Evolutionary conservation across 2,888 invertebrate species (phyloP), one percentile per base, ranked within the genome.

Genomic region (Drosophila nr. fundita): DNA sequence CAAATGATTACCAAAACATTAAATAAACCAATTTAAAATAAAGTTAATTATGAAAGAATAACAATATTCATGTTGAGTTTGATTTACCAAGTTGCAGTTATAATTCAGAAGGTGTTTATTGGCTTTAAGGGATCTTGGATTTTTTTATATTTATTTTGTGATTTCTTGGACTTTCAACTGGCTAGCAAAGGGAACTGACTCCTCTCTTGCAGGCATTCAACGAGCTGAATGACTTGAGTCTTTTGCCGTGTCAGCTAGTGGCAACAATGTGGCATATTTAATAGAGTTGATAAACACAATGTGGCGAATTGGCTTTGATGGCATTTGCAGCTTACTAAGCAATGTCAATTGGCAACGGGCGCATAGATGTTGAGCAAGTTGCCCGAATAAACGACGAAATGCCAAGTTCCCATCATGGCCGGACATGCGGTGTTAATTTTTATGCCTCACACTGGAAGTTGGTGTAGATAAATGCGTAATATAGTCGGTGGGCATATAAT

Each of bases 381-480:
- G 55, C 45, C 30, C 21, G 32, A 50, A 40, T 53, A 27, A 42
- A 68, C 57, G 52, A 11, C 15, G 36, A 62, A 67, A 48, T 61
- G 64, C 11, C 63, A 64, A 73, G 75, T 71, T 68, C 65, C 76
- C 69, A 73, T 77, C 77, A 77, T 70, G 66, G 60, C 63, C 61
- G 55, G 78, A 70, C 77, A 71, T 67, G 79, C 67, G 76, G 73
- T 79, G 76, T 79, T 79, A 73, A 79, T 77, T 79, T 80, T 70
- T 64, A 80, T 79, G 77, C 77, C 57, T n/a, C 50, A 42, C 54
- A 49, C 59, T 57, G 30, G 45, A 38, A 6, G 68, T 65, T 65
- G 54, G 32, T 50, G 58, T 53, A 60, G 62, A 69, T 73, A 64
- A 77, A 74, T 45, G 71, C 63, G 74, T 66, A 49, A 61, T 65